phyloP scores from a whole-genome alignment of 1,140 invertebrate species.

The Euglossa dilemma region DNA sequence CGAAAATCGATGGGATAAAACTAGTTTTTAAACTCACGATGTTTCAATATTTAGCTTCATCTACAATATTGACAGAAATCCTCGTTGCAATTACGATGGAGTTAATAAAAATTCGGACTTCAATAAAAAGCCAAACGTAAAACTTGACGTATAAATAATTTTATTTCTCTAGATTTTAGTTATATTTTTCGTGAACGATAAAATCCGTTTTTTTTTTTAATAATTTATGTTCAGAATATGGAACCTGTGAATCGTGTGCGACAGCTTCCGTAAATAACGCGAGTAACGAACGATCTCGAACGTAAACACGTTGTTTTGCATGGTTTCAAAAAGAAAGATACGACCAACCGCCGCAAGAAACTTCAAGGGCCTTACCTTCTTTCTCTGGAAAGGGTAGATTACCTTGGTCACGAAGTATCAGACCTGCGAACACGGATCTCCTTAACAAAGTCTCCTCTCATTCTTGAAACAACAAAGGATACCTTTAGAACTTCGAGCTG shows the following conservation, averaged over 20 bases:
- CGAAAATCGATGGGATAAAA: too few relatives aligned
- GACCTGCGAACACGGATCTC: background rate
- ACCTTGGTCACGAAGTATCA: conserved; percentile 21
- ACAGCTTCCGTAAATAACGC: conserved; percentile 51
- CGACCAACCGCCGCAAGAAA: conserved; percentile 11
- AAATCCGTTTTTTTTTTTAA: background rate
- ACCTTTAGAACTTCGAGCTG: background rate
- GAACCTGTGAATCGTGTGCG: conserved; percentile 13
- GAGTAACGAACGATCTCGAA: conserved; percentile 24
- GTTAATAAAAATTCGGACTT: too few relatives aligned
- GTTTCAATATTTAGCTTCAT: too few relatives aligned
- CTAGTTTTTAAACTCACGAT: too few relatives aligned
- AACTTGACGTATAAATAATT: background rate
- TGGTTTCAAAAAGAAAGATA: conserved; percentile 13
- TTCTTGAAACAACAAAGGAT: background rate
- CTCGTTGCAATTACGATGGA: too few relatives aligned
- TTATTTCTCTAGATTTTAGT: background rate
- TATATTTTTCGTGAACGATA: background rate
- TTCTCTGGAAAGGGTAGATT: conserved; percentile 21
- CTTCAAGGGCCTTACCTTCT: background rate
- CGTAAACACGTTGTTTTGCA: conserved; percentile 11
- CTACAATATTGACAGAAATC: too few relatives aligned
- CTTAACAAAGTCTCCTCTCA: conserved; percentile 9
- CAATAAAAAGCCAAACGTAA: too few relatives aligned
- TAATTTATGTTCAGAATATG: background rate